Conservation (phyloP, 2,797 vertebrate species). For the Amphiprion clarkii region DNA sequence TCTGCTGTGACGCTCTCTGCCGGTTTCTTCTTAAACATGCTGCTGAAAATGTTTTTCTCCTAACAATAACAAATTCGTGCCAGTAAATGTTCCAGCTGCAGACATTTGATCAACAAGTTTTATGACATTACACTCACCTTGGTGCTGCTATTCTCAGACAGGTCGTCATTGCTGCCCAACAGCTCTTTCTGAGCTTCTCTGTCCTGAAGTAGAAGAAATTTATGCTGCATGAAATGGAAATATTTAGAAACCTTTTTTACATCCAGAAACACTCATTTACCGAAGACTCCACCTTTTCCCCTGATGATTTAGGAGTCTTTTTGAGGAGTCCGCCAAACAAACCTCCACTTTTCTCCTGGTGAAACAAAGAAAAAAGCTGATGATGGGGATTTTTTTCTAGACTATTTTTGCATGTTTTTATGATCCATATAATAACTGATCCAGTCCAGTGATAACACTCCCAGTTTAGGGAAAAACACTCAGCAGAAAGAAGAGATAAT, state of each 20-base stretch:
- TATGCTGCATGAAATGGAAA: background rate
- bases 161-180: conserved; percentile 43
- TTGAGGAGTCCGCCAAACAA: conserved; percentile 63
- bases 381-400: background rate
- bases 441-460: too few species aligned
- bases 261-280: conserved; percentile 20
- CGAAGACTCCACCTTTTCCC: conserved; percentile 30
- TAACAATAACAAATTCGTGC: conserved; percentile 19
- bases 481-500: too few species aligned
- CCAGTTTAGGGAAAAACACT: too few species aligned
- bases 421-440: too few species aligned
- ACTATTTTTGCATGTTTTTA: too few species aligned
- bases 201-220: conserved; percentile 53
- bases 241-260: background rate
- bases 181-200: conserved; percentile 47
- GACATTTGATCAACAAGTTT: background rate
- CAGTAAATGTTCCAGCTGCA: background rate
- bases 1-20: conserved; percentile 54
- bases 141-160: conserved; percentile 28
- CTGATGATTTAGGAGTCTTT: conserved; percentile 56
- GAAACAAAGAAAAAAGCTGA: background rate
- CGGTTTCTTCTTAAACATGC: conserved; percentile 75
- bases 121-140: conserved; percentile 41
- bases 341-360: conserved; percentile 61
- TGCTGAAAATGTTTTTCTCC: conserved; percentile 73